Base-by-base conservation (phyloP, 2,113 vertebrate species). In the Xiphophorus hellerii region DNA sequence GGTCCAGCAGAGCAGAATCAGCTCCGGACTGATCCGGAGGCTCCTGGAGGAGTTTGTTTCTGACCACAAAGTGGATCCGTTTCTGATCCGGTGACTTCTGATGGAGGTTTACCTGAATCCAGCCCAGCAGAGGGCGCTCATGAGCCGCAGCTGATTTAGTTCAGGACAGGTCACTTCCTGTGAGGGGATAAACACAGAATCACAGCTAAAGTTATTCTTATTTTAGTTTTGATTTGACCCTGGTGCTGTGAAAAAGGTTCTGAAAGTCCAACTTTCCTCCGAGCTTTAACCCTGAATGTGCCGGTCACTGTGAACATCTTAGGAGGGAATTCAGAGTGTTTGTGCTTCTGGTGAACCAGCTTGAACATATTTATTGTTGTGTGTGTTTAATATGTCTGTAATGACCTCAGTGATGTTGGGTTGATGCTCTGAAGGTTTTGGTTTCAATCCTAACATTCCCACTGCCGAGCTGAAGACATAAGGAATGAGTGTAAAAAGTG, bases 1-100 rank as follows among this genome's bases (percentile, higher is more conserved):
- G 95, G 1, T 91, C 92, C 33, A 94, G 92, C 31, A 93, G 78
- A 0, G 76, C 48, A 39, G 95, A 96, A 0, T 92, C 94, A 0
- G 90, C 93, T 9, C 90, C 94, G 1, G 92, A 93, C 87, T 94
- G 90, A 92, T 25, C 15, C 20, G 12, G 7, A 12, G 42, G 31
- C 62, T 39, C 35, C 20, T 13, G 42, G 67, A 68, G 5, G 35
- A 51, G 13, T 6, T 29, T 64, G 28, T 27, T 28, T 14, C 3
- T 15, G 20, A 35, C 1, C 14, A 66, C 66, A 69, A 73, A 64
- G 30, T 27, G 3, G 42, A 60, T 69, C 39, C 1, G 0, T 31
- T 44, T 51, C 74, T 20, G n/a, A 20, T 25, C 3, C 12, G 8
- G 69, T 11, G n/a, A n/a, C 15, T 10, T 61, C 71, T 63, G 61